These are phyloP conservation scores for Melanotaenia maccullochi DNA, from an alignment of 2,797 vertebrate genomes.

Conservation along the genomic window DNA sequence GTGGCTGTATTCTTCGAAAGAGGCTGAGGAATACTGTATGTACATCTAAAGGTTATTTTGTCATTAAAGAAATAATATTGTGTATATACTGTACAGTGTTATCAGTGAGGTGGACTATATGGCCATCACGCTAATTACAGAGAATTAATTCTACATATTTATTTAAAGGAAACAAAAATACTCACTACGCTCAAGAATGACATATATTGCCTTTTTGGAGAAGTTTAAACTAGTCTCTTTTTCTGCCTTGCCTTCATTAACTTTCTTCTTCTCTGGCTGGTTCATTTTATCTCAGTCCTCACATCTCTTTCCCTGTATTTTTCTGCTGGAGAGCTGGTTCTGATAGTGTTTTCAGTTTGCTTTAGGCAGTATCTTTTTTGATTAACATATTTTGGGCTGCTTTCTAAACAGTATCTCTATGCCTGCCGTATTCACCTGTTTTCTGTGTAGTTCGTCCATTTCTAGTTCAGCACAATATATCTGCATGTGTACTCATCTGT, in stretches of 20 bases:
- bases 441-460: conserved; percentile 6
- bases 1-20: conserved; percentile 81
- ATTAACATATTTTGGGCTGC: conserved; percentile 6
- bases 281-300: conserved; percentile 4
- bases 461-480: conserved; percentile 17
- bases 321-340: background rate
- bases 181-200: conserved; percentile 84
- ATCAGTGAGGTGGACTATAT: conserved; percentile 68
- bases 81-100: conserved; percentile 88
- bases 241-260: conserved; percentile 36
- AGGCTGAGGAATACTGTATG: conserved; percentile 74
- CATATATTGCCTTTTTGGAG: conserved; percentile 88
- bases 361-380: conserved; percentile 25
- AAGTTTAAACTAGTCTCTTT: conserved; percentile 70
- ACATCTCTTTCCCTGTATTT: background rate
- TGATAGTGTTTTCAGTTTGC: conserved; percentile 8
- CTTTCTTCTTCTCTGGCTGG: conserved; percentile 23
- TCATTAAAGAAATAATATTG: conserved; percentile 78
- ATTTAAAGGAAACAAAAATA: conserved; percentile 78
- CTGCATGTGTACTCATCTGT: conserved; percentile 39
- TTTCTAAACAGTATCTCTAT: conserved; percentile 39
- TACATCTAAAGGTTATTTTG: conserved; percentile 85
- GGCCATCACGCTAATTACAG: conserved; percentile 69
- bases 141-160: conserved; percentile 82
- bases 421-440: conserved; percentile 19